phyloP scores from a whole-genome alignment of 2,888 invertebrate species.

The Atethmia centrago region DNA sequence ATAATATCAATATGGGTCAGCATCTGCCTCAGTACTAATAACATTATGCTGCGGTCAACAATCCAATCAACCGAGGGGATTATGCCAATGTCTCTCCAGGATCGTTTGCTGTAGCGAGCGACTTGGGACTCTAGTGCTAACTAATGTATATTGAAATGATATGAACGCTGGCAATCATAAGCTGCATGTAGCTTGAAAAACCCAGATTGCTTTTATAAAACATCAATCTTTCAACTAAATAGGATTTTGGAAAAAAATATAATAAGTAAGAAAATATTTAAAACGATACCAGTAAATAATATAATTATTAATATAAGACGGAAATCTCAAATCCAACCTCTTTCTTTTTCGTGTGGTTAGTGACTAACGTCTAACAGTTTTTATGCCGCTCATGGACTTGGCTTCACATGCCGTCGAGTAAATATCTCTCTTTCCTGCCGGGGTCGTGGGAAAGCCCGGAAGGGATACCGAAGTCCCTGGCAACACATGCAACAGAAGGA shows the following conservation, averaged over 20 bases:
- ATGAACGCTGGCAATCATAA: slow-evolving; percentile 1
- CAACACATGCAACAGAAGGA: too few species aligned
- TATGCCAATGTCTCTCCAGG: slow-evolving; percentile 44
- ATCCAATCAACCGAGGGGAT: slow-evolving; percentile 54
- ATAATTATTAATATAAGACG: too few species aligned
- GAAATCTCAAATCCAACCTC: too few species aligned
- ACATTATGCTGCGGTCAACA: slow-evolving; percentile 52
- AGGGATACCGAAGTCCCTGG: too few species aligned
- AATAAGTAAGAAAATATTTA: not conserved
- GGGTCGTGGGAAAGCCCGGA: too few species aligned
- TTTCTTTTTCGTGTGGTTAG: too few species aligned
- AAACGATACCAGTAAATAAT: not conserved
- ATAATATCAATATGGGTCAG: slow-evolving; percentile 38
- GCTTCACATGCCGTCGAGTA: too few species aligned
- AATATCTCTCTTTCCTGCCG: too few species aligned
- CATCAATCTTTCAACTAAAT: not conserved
- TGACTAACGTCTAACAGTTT: too few species aligned
- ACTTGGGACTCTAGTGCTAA: slow-evolving; percentile 2
- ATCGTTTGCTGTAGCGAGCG: slow-evolving; percentile 37
- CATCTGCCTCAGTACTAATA: slow-evolving; percentile 50
- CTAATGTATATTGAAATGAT: slow-evolving; percentile 24
- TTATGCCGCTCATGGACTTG: too few species aligned
- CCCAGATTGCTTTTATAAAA: not conserved
- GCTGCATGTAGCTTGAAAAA: not conserved
- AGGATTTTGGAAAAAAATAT: not conserved